Base-by-base conservation (phyloP, 2,888 invertebrate genomes). In the Sinotaia quadrata region DNA sequence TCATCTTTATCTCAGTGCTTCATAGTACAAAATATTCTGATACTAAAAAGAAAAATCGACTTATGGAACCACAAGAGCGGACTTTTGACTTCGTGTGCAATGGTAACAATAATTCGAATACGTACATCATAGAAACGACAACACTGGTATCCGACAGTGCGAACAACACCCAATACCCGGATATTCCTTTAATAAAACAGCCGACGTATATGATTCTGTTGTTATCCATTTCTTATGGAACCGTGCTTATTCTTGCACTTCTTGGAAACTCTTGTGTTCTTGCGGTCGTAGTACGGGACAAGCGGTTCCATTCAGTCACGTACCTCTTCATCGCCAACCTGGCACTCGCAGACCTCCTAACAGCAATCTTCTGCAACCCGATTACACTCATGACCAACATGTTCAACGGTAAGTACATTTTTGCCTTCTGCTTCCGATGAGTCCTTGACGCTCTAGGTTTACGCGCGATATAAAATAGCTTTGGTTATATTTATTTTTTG, bases 231-330 rank as follows among this genome's bases (percentile, higher is more conserved):
- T 84, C 81, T 10, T 87, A 87, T 72, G 75, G 78, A 4, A 34
- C 79, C 8, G 82, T 86, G 1, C 85, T 87, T 68, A 56, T 84
- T 1, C 68, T 84, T 10, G 86, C 86, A 12, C 71, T 87, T n/a
- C 59, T 85, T 18, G 87, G 87, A 8, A 87, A 87, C 72, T 69
- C 80, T 44, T 80, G 84, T 61, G 87, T 87, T 8, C 80, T 87
- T 15, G 78, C 81, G 33, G 84, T 87, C 10, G 85, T 87, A 15
- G 72, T 78, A 49, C 76, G 81, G 52, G 81, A 84, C 29, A 78
- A 83, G 7, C 72, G 85, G 34, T 86, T 87, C 84, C 81, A 87
- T 67, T 85, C 82, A 15, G 85, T 84, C 10, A 87, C 88, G 57
- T 78, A 81, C 68, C 73, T 75, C 69, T 78, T 82, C 68, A 78